Evolutionary conservation across 2,113 vertebrate species (phyloP).

Genomic region (Myiopsitta monachus): DNA sequence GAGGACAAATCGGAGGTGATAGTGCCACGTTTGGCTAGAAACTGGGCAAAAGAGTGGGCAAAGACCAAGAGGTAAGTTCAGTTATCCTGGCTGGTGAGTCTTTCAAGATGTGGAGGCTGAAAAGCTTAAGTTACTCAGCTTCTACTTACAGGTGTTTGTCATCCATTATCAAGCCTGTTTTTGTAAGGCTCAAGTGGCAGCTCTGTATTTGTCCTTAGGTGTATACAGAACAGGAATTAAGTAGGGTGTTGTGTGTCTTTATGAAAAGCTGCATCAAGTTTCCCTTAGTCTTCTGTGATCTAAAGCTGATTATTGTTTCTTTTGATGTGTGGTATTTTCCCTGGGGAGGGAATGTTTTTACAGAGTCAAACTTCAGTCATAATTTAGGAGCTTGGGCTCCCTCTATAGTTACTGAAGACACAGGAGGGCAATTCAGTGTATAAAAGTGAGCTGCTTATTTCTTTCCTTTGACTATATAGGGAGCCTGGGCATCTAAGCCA

Average conservation of each 20-base stretch:
- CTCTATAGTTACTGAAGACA: neutral
- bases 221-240: neutral
- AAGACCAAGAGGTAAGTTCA: slow-evolving; percentile 84
- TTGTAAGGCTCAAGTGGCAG: neutral
- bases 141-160: neutral
- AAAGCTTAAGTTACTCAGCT: neutral
- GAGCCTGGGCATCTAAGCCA: neutral
- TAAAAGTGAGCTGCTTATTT: neutral
- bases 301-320: neutral
- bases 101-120: neutral
- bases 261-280: neutral
- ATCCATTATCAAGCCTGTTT: neutral
- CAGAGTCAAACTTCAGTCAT: neutral
- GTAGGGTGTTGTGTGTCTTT: neutral
- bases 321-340: neutral
- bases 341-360: neutral
- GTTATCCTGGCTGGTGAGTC: neutral
- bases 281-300: neutral
- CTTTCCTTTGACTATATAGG: slow-evolving; percentile 31
- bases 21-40: slow-evolving; percentile 82
- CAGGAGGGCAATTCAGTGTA: neutral
- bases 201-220: neutral
- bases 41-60: slow-evolving; percentile 87
- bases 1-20: slow-evolving; percentile 85
- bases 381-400: slow-evolving; percentile 19